Evolutionary conservation across 2,888 invertebrate species (phyloP).

Genomic region (Epirrita christyi): DNA sequence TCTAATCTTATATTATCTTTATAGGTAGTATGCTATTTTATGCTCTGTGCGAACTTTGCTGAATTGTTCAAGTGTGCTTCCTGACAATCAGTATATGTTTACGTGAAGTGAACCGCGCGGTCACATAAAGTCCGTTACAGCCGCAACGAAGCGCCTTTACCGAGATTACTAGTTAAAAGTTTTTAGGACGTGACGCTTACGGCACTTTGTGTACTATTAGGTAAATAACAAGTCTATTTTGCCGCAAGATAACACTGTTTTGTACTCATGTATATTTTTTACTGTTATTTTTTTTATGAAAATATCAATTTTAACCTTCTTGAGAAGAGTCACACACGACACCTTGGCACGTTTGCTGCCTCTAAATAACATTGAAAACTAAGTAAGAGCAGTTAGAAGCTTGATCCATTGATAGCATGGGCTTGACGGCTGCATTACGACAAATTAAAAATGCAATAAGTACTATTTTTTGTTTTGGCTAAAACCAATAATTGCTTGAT

Average conservation of each 20-base stretch:
- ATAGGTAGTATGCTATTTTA: too few relatives aligned
- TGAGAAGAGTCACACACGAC: background rate
- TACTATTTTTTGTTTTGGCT: too few relatives aligned
- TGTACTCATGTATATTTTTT: conserved; percentile 3
- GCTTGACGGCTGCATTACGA: too few relatives aligned
- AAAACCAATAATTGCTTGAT: background rate
- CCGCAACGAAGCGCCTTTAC: conserved; percentile 36
- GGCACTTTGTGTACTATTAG: conserved; percentile 54
- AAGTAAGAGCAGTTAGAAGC: too few relatives aligned
- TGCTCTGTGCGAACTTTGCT: too few relatives aligned
- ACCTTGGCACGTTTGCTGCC: background rate
- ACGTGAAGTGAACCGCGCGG: conserved; percentile 39
- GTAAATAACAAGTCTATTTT: conserved; percentile 35
- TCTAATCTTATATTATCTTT: too few relatives aligned
- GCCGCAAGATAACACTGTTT: conserved; percentile 6
- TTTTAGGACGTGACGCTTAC: conserved; percentile 70
- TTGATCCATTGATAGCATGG: too few relatives aligned
- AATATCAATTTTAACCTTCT: conserved; percentile 4
- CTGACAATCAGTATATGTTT: conserved; percentile 1
- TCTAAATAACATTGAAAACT: too few relatives aligned
- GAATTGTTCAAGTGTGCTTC: too few relatives aligned
- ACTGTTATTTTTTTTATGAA: conserved; percentile 4
- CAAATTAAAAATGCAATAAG: too few relatives aligned
- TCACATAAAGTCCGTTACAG: conserved; percentile 42
- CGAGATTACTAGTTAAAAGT: conserved; percentile 54